Evolutionary conservation across 2,888 invertebrate genomes (phyloP).

Genomic region (Rhingia campestris): DNA sequence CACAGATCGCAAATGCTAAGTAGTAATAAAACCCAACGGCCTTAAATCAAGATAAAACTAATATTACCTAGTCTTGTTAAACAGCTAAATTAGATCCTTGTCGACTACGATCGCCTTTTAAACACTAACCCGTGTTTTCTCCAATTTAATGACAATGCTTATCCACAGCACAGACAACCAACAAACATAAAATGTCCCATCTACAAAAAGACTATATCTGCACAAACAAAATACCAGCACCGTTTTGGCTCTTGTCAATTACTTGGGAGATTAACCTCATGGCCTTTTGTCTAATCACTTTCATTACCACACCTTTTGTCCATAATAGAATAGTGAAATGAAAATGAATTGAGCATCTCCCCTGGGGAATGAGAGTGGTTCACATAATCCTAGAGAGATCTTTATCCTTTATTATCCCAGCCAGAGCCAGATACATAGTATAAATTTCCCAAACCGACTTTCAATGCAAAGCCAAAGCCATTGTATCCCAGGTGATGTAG

Average conservation of each 20-base stretch:
- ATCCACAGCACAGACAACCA: too few relatives aligned
- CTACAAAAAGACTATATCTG: neutral
- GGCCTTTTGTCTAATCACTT: constrained; percentile 65
- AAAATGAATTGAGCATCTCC: constrained; percentile 56
- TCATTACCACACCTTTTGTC: constrained; percentile 69
- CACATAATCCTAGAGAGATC: constrained; percentile 38
- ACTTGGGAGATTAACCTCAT: constrained; percentile 65
- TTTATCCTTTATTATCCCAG: constrained; percentile 68
- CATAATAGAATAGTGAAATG: constrained; percentile 52
- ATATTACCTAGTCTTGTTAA: too few relatives aligned
- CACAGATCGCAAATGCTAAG: too few relatives aligned
- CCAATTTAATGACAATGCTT: too few relatives aligned
- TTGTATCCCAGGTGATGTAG: constrained; percentile 58
- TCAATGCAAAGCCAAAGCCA: neutral
- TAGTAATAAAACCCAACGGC: too few relatives aligned
- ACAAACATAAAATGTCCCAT: neutral
- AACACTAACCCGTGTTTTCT: too few relatives aligned
- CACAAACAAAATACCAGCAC: constrained; percentile 2
- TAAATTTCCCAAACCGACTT: neutral
- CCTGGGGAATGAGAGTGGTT: constrained; percentile 25
- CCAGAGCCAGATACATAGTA: constrained; percentile 22
- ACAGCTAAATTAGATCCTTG: too few relatives aligned
- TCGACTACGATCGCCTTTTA: too few relatives aligned
- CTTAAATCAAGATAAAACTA: too few relatives aligned
- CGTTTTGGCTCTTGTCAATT: constrained; percentile 61